A percentile compares a stretch with the other conserved stretches of the same genome.
Conservation (phyloP, 1,140 invertebrate genomes). For the Adoxophyes honmai region DNA sequence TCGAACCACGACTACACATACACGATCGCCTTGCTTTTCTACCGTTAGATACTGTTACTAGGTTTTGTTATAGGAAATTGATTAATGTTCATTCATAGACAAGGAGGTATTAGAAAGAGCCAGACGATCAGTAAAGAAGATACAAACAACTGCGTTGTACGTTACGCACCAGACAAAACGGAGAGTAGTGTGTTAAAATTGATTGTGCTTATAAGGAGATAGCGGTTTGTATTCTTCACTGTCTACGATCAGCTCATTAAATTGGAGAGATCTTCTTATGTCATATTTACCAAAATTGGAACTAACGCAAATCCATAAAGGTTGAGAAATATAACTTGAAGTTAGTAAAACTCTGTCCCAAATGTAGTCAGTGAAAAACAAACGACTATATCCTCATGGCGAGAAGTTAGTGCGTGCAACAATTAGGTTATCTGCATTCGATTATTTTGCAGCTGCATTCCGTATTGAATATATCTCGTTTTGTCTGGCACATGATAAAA, state of each 20-base stretch:
- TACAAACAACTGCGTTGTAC: constrained; percentile 59
- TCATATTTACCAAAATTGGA: too few relatives aligned
- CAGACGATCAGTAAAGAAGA: constrained; percentile 27
- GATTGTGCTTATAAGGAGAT: constrained; percentile 27
- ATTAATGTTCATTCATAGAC: background rate
- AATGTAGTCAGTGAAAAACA: too few relatives aligned
- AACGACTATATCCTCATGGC: too few relatives aligned
- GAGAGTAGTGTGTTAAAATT: constrained; percentile 17
- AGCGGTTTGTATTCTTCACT: too few relatives aligned
- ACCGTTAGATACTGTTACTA: constrained; percentile 1
- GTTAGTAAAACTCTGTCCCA: too few relatives aligned
- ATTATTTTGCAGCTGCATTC: too few relatives aligned
- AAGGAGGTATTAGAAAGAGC: constrained; percentile 25
- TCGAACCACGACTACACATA: constrained; percentile 11
- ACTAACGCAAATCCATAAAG: too few relatives aligned
- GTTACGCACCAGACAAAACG: constrained; percentile 35
- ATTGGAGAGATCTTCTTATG: too few relatives aligned
- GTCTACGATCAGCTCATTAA: too few relatives aligned
- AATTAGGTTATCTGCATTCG: too few relatives aligned
- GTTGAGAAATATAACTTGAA: too few relatives aligned
- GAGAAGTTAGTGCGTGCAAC: too few relatives aligned
- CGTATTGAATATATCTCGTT: background rate
- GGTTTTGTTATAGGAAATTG: constrained; percentile 5
- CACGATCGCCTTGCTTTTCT: constrained; percentile 11
- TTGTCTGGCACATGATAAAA: constrained; percentile 12